Evolutionary conservation across 2,113 vertebrate genomes (phyloP), one percentile per base, ranked within the genome.

Genomic region (Tapirus terrestris): DNA sequence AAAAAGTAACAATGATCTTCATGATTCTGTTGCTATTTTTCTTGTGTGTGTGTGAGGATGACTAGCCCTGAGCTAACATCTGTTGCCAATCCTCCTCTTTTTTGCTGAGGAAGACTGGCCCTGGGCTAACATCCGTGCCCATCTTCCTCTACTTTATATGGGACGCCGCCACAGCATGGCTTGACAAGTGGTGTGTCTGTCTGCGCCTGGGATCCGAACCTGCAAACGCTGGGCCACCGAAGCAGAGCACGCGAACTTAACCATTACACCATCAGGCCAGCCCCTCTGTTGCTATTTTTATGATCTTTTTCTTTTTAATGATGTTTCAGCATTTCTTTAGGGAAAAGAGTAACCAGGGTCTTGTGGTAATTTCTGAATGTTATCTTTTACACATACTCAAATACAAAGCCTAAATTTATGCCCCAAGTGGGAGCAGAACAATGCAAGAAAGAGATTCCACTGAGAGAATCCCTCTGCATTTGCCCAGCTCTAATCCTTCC

Each of bases 321-420:
- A 94, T 51, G 7, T 14, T 80, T 92, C n/a, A 39, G 33, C 20
- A 13, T 77, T 95, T 92, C 65, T 75, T 79, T 70, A 76, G 85
- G 79, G 58, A 92, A 68, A 96, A 96, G 17, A 89, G 21, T 76
- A 76, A 88, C 25, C 5, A 88, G 33, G 5, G 8, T n/a, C 39
- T 88, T 91, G 27, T 76, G 14, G 18, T 88, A 70, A 89, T 88
- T 95, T 73, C 73, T 75, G n/a, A 83, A 86, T 93, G n/a, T 60
- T 90, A 61, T 80, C 33, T 93, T 91, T 94, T 51, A 91, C 14
- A 94, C 89, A 67, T 75, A 65, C 17, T 76, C 53, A 89, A 63
- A 65, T 63, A 33, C 9, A 68, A 90, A 77, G 60, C 12, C 33
- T n/a, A 36, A 79, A 80, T 95, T 89, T 89, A n/a, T 93, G 20